Evolutionary conservation across 2,797 vertebrate species (phyloP).

Genomic region (Acanthis flammea): DNA sequence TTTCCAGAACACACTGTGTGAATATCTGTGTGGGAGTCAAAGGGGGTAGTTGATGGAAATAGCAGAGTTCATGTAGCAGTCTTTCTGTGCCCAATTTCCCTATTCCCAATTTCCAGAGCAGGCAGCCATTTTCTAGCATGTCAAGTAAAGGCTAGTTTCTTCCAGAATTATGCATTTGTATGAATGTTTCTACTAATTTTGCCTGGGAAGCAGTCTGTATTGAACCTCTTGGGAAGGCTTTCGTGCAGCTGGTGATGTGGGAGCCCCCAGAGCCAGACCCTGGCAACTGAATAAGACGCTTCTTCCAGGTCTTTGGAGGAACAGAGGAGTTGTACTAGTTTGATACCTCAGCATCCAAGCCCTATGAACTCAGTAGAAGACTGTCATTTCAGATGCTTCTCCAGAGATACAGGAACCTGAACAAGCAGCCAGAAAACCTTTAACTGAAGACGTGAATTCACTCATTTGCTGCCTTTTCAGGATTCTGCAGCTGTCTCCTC

Average conservation of each 20-base stretch:
- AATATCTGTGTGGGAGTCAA: background rate
- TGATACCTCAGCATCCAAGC: slow-evolving; percentile 1
- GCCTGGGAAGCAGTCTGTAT: slow-evolving; percentile 8
- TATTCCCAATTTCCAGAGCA: background rate
- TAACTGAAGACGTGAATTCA: slow-evolving; percentile 23
- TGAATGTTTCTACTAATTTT: background rate
- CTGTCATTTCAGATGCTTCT: slow-evolving; percentile 51
- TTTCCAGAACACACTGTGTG: background rate
- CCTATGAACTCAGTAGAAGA: background rate
- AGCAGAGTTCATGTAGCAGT: background rate
- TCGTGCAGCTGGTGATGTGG: slow-evolving; percentile 25
- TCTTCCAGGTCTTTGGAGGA: slow-evolving; percentile 4
- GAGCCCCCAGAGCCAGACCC: background rate
- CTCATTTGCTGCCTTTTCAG: slow-evolving; percentile 19
- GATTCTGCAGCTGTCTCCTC: slow-evolving; percentile 57
- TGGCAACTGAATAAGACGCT: background rate
- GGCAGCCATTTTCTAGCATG: background rate
- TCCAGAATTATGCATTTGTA: background rate
- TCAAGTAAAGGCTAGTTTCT: background rate
- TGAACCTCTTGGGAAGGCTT: background rate
- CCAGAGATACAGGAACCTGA: slow-evolving; percentile 18
- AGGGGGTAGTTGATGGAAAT: background rate
- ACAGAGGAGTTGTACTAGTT: background rate
- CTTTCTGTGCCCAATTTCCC: background rate
- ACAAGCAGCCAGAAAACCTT: slow-evolving; percentile 45